Percentiles rank a stretch among this genome's conserved stretches.
These are phyloP conservation scores for Pristionchus mayeri DNA, from an alignment of 2,888 invertebrate genomes.

Conservation along the genomic window DNA sequence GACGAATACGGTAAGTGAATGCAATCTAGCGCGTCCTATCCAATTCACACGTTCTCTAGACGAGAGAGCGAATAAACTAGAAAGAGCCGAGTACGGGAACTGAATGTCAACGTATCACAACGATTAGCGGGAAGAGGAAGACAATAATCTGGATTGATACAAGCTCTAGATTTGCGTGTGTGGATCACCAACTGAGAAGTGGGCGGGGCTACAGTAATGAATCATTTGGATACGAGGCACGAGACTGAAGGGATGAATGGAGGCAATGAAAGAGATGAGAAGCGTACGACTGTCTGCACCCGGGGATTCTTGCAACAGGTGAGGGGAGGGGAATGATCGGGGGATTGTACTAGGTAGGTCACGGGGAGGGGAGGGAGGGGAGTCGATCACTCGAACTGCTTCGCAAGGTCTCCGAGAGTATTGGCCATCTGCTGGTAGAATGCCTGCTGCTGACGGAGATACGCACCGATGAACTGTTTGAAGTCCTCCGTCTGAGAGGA, in stretches of 20 bases:
- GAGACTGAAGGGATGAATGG: not conserved
- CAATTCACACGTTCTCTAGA: not conserved
- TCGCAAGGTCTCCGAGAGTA: slow-evolving; percentile 64
- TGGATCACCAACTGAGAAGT: not conserved
- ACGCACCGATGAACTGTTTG: slow-evolving; percentile 88
- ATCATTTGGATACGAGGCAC: not conserved
- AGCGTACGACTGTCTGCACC: slow-evolving; percentile 11
- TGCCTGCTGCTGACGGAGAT: slow-evolving; percentile 89
- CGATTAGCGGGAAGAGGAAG: not conserved
- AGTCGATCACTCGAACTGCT: slow-evolving; percentile 54
- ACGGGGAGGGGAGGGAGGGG: not conserved
- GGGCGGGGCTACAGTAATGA: slow-evolving; percentile 23
- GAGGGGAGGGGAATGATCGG: slow-evolving; percentile 3
- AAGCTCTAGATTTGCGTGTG: not conserved
- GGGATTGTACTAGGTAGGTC: slow-evolving; percentile 35
- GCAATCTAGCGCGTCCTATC: slow-evolving; percentile 17
- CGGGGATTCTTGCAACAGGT: not conserved
- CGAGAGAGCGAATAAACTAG: not conserved
- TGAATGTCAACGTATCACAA: slow-evolving; percentile 37
- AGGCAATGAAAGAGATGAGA: slow-evolving; percentile 14
- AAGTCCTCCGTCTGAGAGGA: slow-evolving; percentile 85
- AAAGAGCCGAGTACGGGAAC: slow-evolving; percentile 26
- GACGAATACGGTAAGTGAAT: slow-evolving; percentile 13
- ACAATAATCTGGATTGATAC: not conserved
- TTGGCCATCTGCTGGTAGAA: slow-evolving; percentile 86